phyloP scores from a whole-genome alignment of 30 jellyfish, hydroid and myxozoan genomes.

The Aurelia aurita region DNA sequence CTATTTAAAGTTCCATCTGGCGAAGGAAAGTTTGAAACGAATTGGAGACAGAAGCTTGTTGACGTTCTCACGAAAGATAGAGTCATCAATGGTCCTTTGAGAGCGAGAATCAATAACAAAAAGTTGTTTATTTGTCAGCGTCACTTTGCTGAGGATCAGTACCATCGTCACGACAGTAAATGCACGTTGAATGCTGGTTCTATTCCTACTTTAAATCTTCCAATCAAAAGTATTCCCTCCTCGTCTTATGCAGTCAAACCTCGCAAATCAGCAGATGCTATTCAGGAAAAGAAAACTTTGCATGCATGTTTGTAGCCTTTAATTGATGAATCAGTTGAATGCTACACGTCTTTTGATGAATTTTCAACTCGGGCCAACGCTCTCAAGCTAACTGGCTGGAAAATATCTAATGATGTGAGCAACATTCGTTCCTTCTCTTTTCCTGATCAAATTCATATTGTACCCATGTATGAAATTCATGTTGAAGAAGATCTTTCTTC shows the following conservation, averaged over 20 bases:
- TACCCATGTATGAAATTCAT: too few species aligned
- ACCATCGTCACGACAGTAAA: constrained; percentile 6
- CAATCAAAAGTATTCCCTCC: constrained; percentile 17
- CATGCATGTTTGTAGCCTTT: background rate
- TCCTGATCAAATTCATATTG: too few species aligned
- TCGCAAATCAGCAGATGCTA: constrained; percentile 44
- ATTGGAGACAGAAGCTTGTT: constrained; percentile 60
- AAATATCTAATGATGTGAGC: too few species aligned
- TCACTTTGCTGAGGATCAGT: constrained; percentile 35
- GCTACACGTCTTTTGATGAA: constrained; percentile 39
- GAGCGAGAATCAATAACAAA: constrained; percentile 39
- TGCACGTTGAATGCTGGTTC: constrained; percentile 18
- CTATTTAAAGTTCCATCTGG: too few species aligned
- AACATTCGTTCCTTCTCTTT: too few species aligned
- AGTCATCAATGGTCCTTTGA: constrained; percentile 16
- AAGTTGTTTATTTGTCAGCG: constrained; percentile 49
- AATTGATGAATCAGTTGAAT: too few species aligned
- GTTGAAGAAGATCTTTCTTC: too few species aligned
- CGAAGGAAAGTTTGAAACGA: constrained; percentile 26
- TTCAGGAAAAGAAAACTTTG: constrained; percentile 10
- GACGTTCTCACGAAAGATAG: constrained; percentile 44
- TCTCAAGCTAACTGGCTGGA: too few species aligned
- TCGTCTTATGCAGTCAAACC: constrained; percentile 24
- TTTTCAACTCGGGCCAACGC: constrained; percentile 29
- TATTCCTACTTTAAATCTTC: constrained; percentile 36